Evolutionary conservation across 2,113 vertebrate species (phyloP).

Genomic region (Scolopax mira): DNA sequence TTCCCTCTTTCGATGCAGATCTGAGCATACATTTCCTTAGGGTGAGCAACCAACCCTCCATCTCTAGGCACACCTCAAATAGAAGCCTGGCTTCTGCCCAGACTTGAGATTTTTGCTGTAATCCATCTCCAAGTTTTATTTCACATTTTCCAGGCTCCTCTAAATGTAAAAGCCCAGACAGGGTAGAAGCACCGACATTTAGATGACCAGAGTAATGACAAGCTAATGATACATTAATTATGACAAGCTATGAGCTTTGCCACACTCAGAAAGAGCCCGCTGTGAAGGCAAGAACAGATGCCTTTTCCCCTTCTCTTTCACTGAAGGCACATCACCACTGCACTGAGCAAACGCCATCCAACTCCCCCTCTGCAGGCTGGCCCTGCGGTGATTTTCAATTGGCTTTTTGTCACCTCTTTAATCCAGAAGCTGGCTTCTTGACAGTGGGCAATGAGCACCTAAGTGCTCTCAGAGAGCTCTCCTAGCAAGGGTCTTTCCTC

Average conservation of each 20-base stretch:
- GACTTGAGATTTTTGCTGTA: not conserved
- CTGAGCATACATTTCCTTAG: not conserved
- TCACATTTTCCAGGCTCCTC: not conserved
- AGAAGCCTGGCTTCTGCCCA: not conserved
- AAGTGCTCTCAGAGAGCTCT: not conserved
- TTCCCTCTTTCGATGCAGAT: not conserved
- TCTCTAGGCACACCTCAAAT: not conserved
- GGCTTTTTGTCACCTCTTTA: not conserved
- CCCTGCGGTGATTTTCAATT: not conserved
- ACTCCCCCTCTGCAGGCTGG: not conserved
- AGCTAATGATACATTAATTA: constrained; percentile 29
- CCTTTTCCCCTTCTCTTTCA: not conserved
- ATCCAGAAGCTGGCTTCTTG: not conserved
- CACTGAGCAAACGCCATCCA: not conserved
- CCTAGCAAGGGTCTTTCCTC: not conserved
- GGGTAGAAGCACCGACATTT: not conserved
- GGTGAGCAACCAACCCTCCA: not conserved
- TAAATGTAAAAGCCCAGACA: not conserved
- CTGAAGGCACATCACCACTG: not conserved
- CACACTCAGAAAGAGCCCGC: not conserved
- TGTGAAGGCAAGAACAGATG: not conserved
- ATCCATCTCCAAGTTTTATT: not conserved
- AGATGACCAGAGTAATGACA: constrained; percentile 5
- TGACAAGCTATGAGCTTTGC: not conserved
- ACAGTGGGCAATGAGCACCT: not conserved